Evolutionary conservation across 1,140 invertebrate genomes (phyloP).

Genomic region (Lethrus apterus): DNA sequence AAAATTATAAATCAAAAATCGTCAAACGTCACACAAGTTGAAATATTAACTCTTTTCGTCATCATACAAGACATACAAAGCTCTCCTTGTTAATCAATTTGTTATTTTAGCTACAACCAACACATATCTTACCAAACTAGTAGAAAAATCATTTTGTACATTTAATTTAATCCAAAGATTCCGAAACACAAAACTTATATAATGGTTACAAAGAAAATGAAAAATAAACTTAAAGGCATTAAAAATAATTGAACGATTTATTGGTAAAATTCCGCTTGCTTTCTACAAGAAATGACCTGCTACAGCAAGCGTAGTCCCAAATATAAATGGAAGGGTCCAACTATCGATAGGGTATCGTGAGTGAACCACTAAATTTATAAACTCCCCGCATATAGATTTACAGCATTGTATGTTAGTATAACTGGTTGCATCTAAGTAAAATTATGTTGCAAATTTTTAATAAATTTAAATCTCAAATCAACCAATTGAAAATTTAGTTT

Average conservation of each 20-base stretch:
- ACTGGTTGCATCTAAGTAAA: too few species aligned
- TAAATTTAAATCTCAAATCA: too few species aligned
- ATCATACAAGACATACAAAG: too few species aligned
- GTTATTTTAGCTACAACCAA: conserved; percentile 6
- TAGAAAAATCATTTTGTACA: conserved; percentile 1
- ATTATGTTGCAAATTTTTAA: too few species aligned
- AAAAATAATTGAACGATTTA: too few species aligned
- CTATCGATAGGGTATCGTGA: conserved; percentile 13
- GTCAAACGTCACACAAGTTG: neutral
- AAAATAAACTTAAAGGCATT: too few species aligned
- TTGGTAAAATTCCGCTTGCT: too few species aligned
- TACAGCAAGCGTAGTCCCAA: conserved; percentile 11
- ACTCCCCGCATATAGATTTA: too few species aligned
- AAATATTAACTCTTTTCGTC: neutral
- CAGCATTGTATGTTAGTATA: too few species aligned
- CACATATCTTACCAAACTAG: conserved; percentile 6
- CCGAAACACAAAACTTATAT: neutral
- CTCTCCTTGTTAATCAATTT: conserved; percentile 6
- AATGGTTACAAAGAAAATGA: neutral
- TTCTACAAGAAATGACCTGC: conserved; percentile 14
- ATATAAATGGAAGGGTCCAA: conserved; percentile 17
- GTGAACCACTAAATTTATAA: conserved; percentile 6
- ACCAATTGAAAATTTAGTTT: too few species aligned
- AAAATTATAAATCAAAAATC: conserved; percentile 1
- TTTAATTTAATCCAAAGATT: conserved; percentile 9